These are phyloP conservation scores for Rhizomys pruinosus DNA, from an alignment of 2,113 vertebrate species.

Conservation along the genomic window DNA sequence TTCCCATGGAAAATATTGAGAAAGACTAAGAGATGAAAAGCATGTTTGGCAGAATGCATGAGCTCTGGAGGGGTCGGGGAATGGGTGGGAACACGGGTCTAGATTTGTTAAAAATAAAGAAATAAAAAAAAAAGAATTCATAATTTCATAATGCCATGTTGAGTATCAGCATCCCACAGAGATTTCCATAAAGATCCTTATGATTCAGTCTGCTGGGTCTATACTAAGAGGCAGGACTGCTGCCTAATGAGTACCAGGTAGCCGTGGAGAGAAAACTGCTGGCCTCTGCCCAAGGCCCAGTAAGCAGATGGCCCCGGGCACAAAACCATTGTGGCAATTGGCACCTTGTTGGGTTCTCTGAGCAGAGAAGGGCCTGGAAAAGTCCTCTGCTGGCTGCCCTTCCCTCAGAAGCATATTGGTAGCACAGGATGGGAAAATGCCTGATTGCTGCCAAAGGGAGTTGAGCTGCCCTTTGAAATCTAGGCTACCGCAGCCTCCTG, in stretches of 20 bases:
- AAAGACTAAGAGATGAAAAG: too few species aligned
- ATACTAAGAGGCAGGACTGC: background rate
- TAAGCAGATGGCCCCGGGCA: constrained; percentile 74
- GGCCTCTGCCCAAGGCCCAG: constrained; percentile 45
- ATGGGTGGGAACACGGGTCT: too few species aligned
- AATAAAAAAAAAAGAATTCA: too few species aligned
- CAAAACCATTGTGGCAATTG: constrained; percentile 12
- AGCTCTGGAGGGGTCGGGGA: too few species aligned
- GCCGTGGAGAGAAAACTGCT: constrained; percentile 10
- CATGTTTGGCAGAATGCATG: too few species aligned
- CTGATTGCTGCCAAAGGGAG: constrained; percentile 60
- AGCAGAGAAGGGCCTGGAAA: constrained; percentile 45
- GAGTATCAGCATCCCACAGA: background rate
- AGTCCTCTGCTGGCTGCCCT: constrained; percentile 65
- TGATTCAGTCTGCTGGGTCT: background rate
- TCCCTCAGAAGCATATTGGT: constrained; percentile 71
- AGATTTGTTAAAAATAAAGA: too few species aligned
- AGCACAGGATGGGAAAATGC: constrained; percentile 59
- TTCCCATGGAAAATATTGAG: too few species aligned
- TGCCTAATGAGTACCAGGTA: background rate
- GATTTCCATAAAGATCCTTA: background rate
- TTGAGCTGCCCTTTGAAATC: constrained; percentile 73
- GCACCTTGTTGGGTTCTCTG: constrained; percentile 45
- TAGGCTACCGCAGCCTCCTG: constrained; percentile 68
- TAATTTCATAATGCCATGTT: background rate